phyloP scores from a whole-genome alignment of 2,113 vertebrate species.

The Meles meles region DNA sequence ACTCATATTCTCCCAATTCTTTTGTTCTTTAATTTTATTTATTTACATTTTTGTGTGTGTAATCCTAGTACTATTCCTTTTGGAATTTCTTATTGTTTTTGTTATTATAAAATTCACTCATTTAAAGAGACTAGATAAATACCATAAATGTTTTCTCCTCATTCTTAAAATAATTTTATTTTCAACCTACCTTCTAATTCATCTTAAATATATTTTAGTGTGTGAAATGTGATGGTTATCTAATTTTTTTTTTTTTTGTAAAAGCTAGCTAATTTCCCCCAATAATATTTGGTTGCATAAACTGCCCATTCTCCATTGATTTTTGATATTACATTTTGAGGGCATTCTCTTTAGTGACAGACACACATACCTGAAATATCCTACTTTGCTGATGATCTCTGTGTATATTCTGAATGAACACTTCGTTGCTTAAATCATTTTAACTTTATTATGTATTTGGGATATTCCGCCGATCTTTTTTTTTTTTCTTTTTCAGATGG shows the following conservation, averaged over 20 bases:
- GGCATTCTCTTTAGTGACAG: not conserved
- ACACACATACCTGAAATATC: not conserved
- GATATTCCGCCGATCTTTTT: not conserved
- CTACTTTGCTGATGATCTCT: not conserved
- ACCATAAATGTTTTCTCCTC: not conserved
- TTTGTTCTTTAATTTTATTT: conserved; percentile 24
- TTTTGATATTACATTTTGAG: not conserved
- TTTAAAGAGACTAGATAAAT: not conserved
- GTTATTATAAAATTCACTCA: not conserved
- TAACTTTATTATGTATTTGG: not conserved
- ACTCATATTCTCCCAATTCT: not conserved
- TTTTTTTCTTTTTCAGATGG: not conserved
- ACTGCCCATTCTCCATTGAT: not conserved
- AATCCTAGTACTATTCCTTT: not conserved
- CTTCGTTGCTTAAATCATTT: not conserved
- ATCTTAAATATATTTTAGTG: not conserved
- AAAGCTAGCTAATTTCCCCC: not conserved
- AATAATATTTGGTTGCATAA: not conserved
- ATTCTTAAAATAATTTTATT: not conserved
- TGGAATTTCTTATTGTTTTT: conserved; percentile 6
- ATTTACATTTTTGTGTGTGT: not conserved
- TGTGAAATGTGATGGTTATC: not conserved
- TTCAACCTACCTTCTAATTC: not conserved
- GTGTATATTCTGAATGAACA: not conserved
- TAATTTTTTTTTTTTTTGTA: not conserved